Conservation (phyloP, 2,113 vertebrate genomes). For the Sinocyclocheilus maitianheensis region DNA sequence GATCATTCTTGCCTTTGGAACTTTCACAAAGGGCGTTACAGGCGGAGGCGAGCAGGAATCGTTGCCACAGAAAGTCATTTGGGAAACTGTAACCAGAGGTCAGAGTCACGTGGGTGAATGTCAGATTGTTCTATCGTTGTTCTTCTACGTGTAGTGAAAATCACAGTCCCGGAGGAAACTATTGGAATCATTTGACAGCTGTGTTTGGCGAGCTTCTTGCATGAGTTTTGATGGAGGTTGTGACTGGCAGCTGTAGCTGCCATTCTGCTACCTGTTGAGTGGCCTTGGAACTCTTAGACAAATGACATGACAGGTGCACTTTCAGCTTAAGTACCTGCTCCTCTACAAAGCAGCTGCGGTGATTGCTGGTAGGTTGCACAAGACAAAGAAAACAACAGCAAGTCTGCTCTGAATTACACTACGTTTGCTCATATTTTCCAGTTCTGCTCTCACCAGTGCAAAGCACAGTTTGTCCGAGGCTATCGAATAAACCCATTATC, state of each 20-base stretch:
- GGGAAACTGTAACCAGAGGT: conserved; percentile 45
- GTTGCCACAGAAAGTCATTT: conserved; percentile 46
- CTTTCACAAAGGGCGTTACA: conserved; percentile 36
- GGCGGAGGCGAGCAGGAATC: conserved; percentile 42
- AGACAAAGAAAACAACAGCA: conserved; percentile 17
- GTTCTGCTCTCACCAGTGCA: background rate
- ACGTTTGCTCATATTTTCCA: background rate
- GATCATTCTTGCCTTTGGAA: conserved; percentile 47
- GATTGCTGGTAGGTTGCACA: conserved; percentile 32
- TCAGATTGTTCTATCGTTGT: conserved; percentile 42
- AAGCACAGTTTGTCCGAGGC: background rate
- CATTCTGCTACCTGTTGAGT: conserved; percentile 60
- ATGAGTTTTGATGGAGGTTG: conserved; percentile 43
- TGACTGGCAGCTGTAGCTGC: conserved; percentile 55
- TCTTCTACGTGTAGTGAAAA: conserved; percentile 33
- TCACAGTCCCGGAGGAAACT: conserved; percentile 46
- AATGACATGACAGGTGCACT: conserved; percentile 60
- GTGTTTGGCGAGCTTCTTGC: conserved; percentile 39
- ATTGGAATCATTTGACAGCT: conserved; percentile 55
- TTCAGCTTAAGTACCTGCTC: conserved; percentile 52
- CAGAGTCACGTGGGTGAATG: conserved; percentile 35
- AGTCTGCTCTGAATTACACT: conserved; percentile 15
- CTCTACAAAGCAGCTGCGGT: conserved; percentile 41
- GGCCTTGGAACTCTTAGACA: conserved; percentile 55
- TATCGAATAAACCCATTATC: conserved; percentile 4